phyloP scores from a whole-genome alignment of 2,113 vertebrate species.

The Eptatretus burgeri region DNA sequence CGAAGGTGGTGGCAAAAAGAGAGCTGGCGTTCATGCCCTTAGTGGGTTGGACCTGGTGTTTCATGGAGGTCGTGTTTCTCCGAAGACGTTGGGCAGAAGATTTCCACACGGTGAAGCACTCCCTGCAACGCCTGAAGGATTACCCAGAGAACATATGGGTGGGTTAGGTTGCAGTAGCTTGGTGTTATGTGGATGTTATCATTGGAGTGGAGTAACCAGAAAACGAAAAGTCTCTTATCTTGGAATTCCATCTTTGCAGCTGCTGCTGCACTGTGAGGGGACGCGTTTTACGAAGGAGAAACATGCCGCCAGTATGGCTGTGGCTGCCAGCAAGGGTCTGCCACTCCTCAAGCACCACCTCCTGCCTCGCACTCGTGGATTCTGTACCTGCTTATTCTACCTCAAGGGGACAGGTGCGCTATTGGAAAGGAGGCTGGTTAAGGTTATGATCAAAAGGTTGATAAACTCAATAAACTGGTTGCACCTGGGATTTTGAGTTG shows the following conservation, averaged over 20 bases:
- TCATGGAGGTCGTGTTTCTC: conserved; percentile 82
- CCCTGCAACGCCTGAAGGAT: conserved; percentile 40
- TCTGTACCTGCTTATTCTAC: conserved; percentile 53
- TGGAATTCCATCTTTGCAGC: conserved; percentile 22
- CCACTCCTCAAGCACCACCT: conserved; percentile 74
- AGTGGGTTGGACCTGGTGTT: conserved; percentile 98
- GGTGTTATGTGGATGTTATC: not conserved
- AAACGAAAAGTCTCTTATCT: conserved; percentile 1
- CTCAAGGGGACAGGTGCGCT: conserved; percentile 59
- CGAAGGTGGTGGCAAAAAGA: conserved; percentile 79
- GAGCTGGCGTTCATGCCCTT: conserved; percentile 60
- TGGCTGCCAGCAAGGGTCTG: conserved; percentile 64
- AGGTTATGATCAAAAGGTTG: too few species aligned
- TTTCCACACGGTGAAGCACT: conserved; percentile 29
- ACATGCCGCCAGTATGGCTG: conserved; percentile 71
- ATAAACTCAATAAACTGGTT: too few species aligned
- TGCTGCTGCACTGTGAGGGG: conserved; percentile 74
- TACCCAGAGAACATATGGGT: conserved; percentile 77
- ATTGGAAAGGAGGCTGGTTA: not conserved
- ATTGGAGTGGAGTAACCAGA: not conserved
- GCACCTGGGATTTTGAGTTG: not conserved
- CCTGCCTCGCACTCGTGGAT: conserved; percentile 74
- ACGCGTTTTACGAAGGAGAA: conserved; percentile 78
- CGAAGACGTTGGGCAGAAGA: conserved; percentile 84
- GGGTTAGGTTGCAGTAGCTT: conserved; percentile 9